Conservation (phyloP, 2,888 invertebrate genomes). For the Chaetoderma sp. region DNA sequence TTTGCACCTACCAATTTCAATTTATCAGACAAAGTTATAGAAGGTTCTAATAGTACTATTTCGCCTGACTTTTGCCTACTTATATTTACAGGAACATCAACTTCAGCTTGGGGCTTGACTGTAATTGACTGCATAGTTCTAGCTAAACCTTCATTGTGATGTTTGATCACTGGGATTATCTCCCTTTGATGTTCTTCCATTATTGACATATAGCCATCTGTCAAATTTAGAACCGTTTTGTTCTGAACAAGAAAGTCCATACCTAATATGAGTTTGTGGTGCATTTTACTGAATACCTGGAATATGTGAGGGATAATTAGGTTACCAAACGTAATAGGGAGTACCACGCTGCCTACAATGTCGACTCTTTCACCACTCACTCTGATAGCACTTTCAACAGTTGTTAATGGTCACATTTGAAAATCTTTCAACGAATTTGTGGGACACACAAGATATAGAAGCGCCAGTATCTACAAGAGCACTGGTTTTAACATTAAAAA, state of each 20-base stretch:
- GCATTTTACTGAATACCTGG: no score
- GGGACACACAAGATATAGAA: no score
- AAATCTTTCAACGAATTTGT: no score
- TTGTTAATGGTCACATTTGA: no score
- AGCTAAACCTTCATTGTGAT: slow-evolving; percentile 15
- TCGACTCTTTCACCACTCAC: neutral
- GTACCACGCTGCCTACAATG: neutral
- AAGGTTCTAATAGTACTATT: slow-evolving; percentile 19
- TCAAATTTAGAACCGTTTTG: slow-evolving; percentile 26
- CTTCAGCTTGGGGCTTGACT: slow-evolving; percentile 16
- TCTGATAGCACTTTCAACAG: neutral
- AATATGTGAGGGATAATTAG: no score
- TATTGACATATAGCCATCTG: slow-evolving; percentile 10
- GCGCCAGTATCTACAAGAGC: no score
- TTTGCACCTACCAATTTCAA: slow-evolving; percentile 13
- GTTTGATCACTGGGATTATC: slow-evolving; percentile 8
- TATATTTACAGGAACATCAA: slow-evolving; percentile 14
- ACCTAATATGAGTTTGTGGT: slow-evolving; percentile 24
- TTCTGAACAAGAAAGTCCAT: slow-evolving; percentile 30
- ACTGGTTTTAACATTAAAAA: neutral
- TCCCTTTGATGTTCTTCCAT: no score
- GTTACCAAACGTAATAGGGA: neutral
- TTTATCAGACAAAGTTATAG: neutral
- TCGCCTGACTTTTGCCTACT: neutral
- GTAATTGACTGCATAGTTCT: neutral